A percentile compares a stretch with the other conserved stretches of the same genome.
Conservation (phyloP, 2,888 invertebrate species). For the Norana najaformis region DNA sequence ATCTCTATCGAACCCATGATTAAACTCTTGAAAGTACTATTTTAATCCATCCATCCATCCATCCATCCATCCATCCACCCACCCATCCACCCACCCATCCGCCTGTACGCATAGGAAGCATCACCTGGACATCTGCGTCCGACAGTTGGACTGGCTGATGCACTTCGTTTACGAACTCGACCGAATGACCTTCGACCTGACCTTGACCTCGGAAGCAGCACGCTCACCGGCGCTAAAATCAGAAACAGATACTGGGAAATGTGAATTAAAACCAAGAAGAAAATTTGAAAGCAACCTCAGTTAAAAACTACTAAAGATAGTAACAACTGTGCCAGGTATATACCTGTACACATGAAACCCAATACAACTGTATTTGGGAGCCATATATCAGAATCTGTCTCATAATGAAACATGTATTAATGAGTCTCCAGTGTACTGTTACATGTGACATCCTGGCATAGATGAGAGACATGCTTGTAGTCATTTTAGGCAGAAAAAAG, state of each 20-base stretch:
- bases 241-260: not conserved
- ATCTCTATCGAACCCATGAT: too few relatives aligned
- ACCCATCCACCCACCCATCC: not conserved
- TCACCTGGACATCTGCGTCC: slow-evolving; percentile 27
- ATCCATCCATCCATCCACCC: not conserved
- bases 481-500: too few relatives aligned
- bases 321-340: too few relatives aligned
- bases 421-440: too few relatives aligned
- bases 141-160: slow-evolving; percentile 43
- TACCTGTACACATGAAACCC: too few relatives aligned
- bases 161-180: slow-evolving; percentile 40
- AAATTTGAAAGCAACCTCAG: not conserved
- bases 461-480: too few relatives aligned
- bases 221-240: slow-evolving; percentile 30
- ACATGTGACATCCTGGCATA: too few relatives aligned
- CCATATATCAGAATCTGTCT: too few relatives aligned
- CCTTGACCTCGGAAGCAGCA: slow-evolving; percentile 32
- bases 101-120: not conserved
- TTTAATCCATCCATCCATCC: not conserved
- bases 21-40: too few relatives aligned
- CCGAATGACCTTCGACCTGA: slow-evolving; percentile 18
- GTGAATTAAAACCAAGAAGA: not conserved
- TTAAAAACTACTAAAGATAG: too few relatives aligned
- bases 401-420: too few relatives aligned
- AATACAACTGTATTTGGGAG: too few relatives aligned